Percentiles rank a stretch among this genome's conserved stretches.
These are phyloP conservation scores for Theristicus caerulescens DNA, from an alignment of 2,113 vertebrate species.

Conservation along the genomic window DNA sequence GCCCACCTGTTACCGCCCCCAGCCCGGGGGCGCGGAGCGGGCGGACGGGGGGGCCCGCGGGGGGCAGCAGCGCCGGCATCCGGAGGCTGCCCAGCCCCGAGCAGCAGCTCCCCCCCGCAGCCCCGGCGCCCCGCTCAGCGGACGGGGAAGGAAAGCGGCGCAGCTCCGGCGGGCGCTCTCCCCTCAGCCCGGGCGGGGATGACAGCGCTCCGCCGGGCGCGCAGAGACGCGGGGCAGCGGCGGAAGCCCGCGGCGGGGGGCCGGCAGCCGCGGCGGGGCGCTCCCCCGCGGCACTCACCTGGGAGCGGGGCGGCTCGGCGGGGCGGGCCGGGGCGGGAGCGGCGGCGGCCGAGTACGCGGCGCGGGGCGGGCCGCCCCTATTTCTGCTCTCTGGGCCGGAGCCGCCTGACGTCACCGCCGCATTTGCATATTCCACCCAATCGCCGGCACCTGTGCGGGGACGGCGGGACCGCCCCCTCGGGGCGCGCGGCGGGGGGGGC, in stretches of 20 bases:
- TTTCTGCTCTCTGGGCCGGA: constrained; percentile 82
- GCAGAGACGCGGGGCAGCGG: not conserved
- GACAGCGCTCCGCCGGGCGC: not conserved
- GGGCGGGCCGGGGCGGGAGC: not conserved
- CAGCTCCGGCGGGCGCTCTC: not conserved
- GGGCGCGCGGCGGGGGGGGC: not conserved
- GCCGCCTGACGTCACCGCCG: constrained; percentile 85
- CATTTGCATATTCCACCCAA: constrained; percentile 77
- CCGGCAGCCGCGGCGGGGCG: too few relatives aligned
- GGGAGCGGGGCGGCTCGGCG: not conserved
- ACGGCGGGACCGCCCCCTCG: not conserved
- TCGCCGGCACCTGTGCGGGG: constrained; percentile 78
- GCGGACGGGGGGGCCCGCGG: not conserved
- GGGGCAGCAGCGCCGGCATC: too few relatives aligned
- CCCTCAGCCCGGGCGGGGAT: not conserved
- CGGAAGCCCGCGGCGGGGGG: not conserved
- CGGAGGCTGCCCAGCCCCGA: too few relatives aligned
- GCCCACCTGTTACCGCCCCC: not conserved
- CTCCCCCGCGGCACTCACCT: not conserved
- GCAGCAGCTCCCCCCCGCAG: not conserved
- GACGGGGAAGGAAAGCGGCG: not conserved
- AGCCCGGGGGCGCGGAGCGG: not conserved
- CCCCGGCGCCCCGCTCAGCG: too few relatives aligned
- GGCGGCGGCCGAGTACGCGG: not conserved
- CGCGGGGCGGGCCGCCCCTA: constrained; percentile 81